These are phyloP conservation scores for Hesperophylax magnus DNA, from an alignment of 1,140 invertebrate species.

Conservation along the genomic window DNA sequence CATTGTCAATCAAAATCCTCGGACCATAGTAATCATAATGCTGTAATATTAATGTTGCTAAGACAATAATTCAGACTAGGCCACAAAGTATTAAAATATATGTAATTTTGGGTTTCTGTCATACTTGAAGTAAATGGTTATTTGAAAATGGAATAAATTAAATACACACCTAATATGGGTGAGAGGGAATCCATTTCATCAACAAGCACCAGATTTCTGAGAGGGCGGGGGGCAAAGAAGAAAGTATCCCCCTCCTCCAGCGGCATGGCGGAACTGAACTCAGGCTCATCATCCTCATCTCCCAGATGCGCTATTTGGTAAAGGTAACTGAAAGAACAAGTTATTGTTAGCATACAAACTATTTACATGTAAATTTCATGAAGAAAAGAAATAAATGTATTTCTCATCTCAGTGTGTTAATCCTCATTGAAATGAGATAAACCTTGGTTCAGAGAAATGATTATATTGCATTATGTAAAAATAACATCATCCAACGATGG, in stretches of 20 bases:
- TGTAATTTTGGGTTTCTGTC: too few relatives aligned
- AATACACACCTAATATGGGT: conserved; percentile 89
- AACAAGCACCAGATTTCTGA: conserved; percentile 97
- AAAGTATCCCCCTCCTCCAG: conserved; percentile 99
- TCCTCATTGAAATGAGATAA: conserved; percentile 64
- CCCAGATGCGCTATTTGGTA: conserved; percentile 99
- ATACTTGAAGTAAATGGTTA: too few relatives aligned
- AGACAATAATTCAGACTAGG: too few relatives aligned
- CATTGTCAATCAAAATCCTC: conserved; percentile 55
- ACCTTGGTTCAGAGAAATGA: conserved; percentile 70
- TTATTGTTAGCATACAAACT: not conserved
- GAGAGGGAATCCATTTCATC: conserved; percentile 98
- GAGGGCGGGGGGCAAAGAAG: conserved; percentile 95
- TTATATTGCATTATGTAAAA: conserved; percentile 64
- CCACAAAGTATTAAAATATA: too few relatives aligned
- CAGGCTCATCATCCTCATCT: conserved; percentile 99
- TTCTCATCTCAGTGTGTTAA: conserved; percentile 70
- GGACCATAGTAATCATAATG: conserved; percentile 53
- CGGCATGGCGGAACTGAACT: conserved; percentile 98
- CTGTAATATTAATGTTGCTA: too few relatives aligned
- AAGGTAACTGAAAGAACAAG: conserved; percentile 81
- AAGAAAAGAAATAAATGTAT: conserved; percentile 58
- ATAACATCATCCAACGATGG: not conserved
- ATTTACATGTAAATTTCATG: not conserved
- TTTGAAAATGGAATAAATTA: not conserved